These are phyloP conservation scores for Tokudaia muenninki DNA, from an alignment of 2,797 vertebrate genomes.

Conservation along the genomic window DNA sequence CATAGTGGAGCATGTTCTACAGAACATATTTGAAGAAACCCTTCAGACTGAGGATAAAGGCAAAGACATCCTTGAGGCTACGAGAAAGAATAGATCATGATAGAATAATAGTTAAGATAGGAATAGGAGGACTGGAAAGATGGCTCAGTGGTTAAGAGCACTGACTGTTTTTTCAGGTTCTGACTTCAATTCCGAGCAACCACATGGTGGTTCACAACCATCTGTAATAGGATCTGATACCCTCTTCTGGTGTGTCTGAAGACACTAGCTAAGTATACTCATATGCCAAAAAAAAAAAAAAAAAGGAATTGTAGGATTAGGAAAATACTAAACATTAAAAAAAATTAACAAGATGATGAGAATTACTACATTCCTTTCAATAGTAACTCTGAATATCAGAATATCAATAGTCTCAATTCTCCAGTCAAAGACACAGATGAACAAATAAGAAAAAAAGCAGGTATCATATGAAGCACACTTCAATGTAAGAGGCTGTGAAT, in stretches of 20 bases:
- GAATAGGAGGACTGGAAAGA: neutral
- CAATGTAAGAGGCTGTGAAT: neutral
- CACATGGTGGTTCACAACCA: neutral
- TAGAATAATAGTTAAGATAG: neutral
- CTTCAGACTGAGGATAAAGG: neutral
- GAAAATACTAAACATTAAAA: neutral
- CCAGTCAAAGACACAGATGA: neutral
- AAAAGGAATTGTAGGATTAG: neutral
- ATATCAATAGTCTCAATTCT: neutral
- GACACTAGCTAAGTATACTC: neutral
- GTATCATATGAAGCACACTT: neutral
- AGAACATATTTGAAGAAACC: neutral
- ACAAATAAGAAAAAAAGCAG: neutral
- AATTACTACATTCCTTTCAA: neutral
- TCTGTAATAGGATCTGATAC: neutral
- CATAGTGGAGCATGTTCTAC: too few species aligned
- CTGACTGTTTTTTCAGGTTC: neutral
- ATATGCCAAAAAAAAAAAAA: too few species aligned
- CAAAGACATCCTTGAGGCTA: neutral
- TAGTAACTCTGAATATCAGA: neutral
- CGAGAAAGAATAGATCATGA: neutral
- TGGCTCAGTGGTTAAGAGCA: neutral
- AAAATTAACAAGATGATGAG: neutral
- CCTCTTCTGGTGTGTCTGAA: neutral
- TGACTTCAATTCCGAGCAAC: neutral